Base-by-base conservation (phyloP, 2,888 invertebrate species). In the Sphaerophoria taeniata region DNA sequence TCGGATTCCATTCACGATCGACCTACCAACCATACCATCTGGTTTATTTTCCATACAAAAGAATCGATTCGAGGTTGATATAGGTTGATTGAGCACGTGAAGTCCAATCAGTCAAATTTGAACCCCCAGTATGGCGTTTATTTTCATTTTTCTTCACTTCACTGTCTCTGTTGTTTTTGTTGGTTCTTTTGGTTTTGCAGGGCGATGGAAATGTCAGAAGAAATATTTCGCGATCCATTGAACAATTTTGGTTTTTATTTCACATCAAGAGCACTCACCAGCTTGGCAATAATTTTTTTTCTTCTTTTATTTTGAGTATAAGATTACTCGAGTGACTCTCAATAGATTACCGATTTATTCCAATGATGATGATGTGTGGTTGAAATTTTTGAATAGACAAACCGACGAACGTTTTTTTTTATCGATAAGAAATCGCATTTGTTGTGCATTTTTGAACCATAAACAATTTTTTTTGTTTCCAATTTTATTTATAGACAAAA, bases 231-330 rank as follows among this genome's bases (percentile, higher is more conserved):
- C 80, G 51, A 58, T 53, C 65, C 70, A 81, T 65, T 76, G 11
- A 81, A 76, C 76, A 81, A 76, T 70, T 76, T 80, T 58, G 80
- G 80, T 80, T 70, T 80, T 70, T 9, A 75, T 80, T 80, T 70
- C 76, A n/a, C 9, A 49, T n/a, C 0, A 9, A 6, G 9, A 7
- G 9, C 43, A 51, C 16, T 16, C 53, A 24, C 16, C n/a, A 39
- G n/a, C 53, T 34, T 45, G 61, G 43, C 36, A 60, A 51, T 49
- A 65, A 24, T 24, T 24, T 36, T 12, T 34, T 31, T 11, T 14
- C 4, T 51, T 24, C 43, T 43, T 3, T 7, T 39, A 39, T 39
- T 12, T 9, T 16, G 3, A 24, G 58, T 73, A 65, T 78, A 65
- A 58, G 56, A 61, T 79, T 73, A 65, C 73, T 43, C 16, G 2